Evolutionary conservation across 2,888 invertebrate species (phyloP).

Genomic region (Deroplatys truncata): DNA sequence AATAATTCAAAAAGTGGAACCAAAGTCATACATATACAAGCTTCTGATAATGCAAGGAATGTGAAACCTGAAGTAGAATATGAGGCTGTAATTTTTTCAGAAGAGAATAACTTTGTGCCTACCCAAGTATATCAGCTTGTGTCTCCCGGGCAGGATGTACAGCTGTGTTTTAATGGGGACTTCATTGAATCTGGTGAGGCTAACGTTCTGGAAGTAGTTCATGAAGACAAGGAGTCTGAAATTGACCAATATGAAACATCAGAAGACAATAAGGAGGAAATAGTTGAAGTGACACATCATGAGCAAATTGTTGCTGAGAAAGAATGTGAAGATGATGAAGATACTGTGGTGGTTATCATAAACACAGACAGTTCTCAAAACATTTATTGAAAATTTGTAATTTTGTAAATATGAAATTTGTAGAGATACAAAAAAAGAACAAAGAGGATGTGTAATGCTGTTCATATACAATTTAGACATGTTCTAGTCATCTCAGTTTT

Average conservation of each 20-base stretch:
- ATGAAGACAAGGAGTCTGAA: neutral
- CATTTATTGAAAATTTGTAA: neutral
- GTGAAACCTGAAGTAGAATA: neutral
- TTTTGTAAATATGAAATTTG: neutral
- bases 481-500: neutral
- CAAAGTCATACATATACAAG: conserved; percentile 2
- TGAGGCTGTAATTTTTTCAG: neutral
- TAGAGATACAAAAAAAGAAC: neutral
- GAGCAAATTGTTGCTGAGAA: neutral
- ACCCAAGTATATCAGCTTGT: neutral
- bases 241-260: neutral
- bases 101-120: neutral
- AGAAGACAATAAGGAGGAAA: neutral
- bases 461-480: neutral
- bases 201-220: neutral
- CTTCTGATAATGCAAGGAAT: neutral
- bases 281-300: neutral
- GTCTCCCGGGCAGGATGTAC: neutral
- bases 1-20: neutral
- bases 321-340: neutral
- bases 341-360: conserved; percentile 7
- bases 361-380: neutral
- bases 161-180: neutral
- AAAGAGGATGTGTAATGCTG: neutral
- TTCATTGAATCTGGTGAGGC: neutral